Evolutionary conservation across 2,888 invertebrate genomes (phyloP), one percentile per base, ranked within the genome.

Genomic region (Petrolisthes manimaculis): DNA sequence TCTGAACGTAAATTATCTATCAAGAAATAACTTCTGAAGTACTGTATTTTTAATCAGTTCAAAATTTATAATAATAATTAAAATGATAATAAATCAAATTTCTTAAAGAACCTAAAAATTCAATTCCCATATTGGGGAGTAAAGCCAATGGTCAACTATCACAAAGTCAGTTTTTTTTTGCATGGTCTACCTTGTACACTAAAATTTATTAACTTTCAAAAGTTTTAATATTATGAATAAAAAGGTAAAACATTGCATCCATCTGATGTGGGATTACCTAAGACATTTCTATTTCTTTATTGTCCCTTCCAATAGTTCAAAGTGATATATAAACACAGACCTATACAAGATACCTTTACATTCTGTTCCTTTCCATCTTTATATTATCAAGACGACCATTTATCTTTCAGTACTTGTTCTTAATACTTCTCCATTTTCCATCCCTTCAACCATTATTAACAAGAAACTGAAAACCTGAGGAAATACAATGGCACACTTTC

Each of bases 51-150:
- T 21, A 37, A 37, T 69, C 82, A 55, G 78, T 21, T 79, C 55
- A 53, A 21, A 80, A 51, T 69, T 69, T 55, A 77, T 18, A 3
- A 18, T 77, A 51, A 37, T 77, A 77, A 77, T 77, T 8, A 77
- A 4, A 82, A 82, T 82, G 56, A n/a, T 80, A 69, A 82, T 69
- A 69, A 69, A 51, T 53, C n/a, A 37, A 82, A 18, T 81, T 81
- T 37, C 53, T 82, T 82, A 37, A 67, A 82, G 67, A 82, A 82
- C 71, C 71, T 71, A 71, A 71, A n/a, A n/a, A 71, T 61, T 71
- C 71, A 14, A 71, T 5, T 71, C 71, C 71, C 21, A 71, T n/a
- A 5, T 6, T n/a, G 21, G 71, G 71, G 71, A 3, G 8, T 71
- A 71, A 71, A 71, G 71, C 71, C 71, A 71, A 71, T n/a, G 21